These are phyloP conservation scores for Lophius americanus DNA, from an alignment of 2,797 vertebrate genomes.

Conservation along the genomic window DNA sequence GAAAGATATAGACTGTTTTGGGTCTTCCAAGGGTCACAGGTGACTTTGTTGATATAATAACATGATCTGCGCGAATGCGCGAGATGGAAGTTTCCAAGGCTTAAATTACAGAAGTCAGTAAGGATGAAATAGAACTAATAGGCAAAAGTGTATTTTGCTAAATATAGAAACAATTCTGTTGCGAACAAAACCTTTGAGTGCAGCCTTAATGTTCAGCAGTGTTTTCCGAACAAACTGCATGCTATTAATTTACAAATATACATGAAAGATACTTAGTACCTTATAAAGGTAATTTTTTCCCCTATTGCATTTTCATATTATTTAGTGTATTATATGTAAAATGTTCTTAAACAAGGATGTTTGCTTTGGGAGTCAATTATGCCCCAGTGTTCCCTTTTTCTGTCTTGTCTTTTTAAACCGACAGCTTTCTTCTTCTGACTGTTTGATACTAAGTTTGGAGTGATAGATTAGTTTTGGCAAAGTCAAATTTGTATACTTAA, in stretches of 20 bases:
- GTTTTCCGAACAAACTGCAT: neutral
- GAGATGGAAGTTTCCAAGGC: too few species aligned
- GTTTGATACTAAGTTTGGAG: constrained; percentile 1
- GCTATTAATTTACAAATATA: too few species aligned
- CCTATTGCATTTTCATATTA: neutral
- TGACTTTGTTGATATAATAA: too few species aligned
- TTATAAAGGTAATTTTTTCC: too few species aligned
- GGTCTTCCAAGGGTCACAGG: too few species aligned
- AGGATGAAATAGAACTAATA: neutral
- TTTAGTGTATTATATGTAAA: neutral
- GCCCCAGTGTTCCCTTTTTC: neutral
- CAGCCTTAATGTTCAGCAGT: too few species aligned
- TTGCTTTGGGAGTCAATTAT: neutral
- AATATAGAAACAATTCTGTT: neutral
- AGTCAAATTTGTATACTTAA: constrained; percentile 18
- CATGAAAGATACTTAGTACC: too few species aligned
- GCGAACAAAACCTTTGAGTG: neutral
- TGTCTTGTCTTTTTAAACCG: constrained; percentile 9
- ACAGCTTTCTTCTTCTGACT: neutral
- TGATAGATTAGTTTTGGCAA: constrained; percentile 22
- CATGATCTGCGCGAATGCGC: too few species aligned
- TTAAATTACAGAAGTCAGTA: too few species aligned
- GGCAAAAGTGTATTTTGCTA: neutral
- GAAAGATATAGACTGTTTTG: too few species aligned
- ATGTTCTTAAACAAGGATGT: neutral